Evolutionary conservation across 2,888 invertebrate genomes (phyloP).

Genomic region (Chrysina gloriosa): DNA sequence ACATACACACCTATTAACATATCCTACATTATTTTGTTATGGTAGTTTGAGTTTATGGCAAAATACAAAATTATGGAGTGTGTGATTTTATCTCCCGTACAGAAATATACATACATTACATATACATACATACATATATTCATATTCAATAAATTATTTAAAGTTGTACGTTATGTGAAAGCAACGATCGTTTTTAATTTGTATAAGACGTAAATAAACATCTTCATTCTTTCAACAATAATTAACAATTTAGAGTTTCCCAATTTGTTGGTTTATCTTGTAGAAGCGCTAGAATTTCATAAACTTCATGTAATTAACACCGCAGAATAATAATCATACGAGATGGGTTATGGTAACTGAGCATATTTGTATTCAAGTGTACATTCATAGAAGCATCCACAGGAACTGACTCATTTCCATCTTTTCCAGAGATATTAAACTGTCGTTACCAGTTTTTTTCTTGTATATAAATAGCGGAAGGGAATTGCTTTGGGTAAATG

Average conservation of each 20-base stretch:
- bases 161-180: slow-evolving; percentile 6
- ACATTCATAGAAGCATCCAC: no score
- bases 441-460: no score
- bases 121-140: slow-evolving; percentile 13
- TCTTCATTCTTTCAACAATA: background rate
- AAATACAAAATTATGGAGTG: slow-evolving; percentile 18
- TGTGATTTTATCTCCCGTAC: background rate
- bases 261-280: background rate
- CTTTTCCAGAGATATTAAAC: no score
- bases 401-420: no score
- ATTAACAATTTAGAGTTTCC: background rate
- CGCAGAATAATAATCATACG: no score
- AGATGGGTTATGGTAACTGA: no score
- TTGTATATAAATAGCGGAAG: no score
- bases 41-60: slow-evolving; percentile 4
- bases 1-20: slow-evolving; percentile 7
- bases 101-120: background rate
- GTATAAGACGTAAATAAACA: background rate
- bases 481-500: no score
- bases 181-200: background rate
- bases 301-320: no score
- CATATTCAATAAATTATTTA: slow-evolving; percentile 14
- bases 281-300: no score
- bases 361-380: no score
- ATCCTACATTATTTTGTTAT: slow-evolving; percentile 7